These are phyloP conservation scores for Rhodophaea formosa DNA, from an alignment of 2,888 invertebrate genomes.

Conservation along the genomic window DNA sequence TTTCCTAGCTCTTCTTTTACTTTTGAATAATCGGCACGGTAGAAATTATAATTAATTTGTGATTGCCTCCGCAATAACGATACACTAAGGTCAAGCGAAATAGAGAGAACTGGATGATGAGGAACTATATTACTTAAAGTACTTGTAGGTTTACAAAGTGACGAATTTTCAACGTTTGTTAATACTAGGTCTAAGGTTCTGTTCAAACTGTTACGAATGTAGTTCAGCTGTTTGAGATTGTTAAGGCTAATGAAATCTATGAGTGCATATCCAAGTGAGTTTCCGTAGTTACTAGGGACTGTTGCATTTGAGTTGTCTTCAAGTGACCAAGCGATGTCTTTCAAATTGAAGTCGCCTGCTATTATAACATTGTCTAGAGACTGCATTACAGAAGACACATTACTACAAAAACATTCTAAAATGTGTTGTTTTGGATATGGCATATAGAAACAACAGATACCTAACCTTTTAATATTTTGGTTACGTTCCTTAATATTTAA, in stretches of 20 bases:
- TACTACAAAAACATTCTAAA: constrained; percentile 5
- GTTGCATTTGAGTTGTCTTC: neutral
- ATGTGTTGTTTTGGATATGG: neutral
- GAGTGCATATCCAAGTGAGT: neutral
- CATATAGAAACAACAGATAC: neutral
- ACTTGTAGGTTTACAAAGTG: neutral
- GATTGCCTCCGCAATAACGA: neutral
- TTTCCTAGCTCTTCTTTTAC: neutral
- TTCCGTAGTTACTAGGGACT: neutral
- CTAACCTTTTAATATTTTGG: neutral
- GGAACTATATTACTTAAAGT: neutral
- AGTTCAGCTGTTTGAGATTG: neutral
- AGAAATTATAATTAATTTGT: no score
- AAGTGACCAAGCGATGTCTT: neutral
- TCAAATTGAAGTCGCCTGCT: neutral
- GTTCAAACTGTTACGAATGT: neutral
- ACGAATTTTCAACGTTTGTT: neutral
- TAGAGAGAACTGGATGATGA: constrained; percentile 2
- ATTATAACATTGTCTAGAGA: neutral
- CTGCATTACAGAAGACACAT: neutral
- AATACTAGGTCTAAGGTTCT: neutral
- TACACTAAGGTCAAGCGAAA: neutral
- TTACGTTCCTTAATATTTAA: neutral
- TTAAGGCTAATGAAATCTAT: neutral
- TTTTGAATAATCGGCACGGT: neutral